phyloP scores from a whole-genome alignment of 1,140 invertebrate genomes.

The Leucophenga varia region DNA sequence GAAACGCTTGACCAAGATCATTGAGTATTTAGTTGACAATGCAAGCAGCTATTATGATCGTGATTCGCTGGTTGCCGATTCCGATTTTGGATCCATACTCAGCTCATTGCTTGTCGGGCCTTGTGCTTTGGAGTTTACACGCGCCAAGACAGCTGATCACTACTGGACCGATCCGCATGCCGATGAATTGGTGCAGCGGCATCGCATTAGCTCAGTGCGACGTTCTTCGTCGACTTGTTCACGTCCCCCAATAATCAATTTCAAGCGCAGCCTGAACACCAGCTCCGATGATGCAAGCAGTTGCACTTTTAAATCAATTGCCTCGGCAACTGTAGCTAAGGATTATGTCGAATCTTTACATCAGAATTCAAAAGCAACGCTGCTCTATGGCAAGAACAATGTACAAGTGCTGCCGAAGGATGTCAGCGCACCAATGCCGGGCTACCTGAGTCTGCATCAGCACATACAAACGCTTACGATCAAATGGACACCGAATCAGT shows the following conservation, averaged over 20 bases:
- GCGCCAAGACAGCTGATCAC: slow-evolving; percentile 84
- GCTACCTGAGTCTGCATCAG: slow-evolving; percentile 91
- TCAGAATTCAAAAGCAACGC: slow-evolving; percentile 84
- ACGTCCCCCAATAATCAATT: slow-evolving; percentile 73
- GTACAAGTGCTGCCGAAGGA: slow-evolving; percentile 85
- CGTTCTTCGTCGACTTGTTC: slow-evolving; percentile 72
- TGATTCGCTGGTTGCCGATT: slow-evolving; percentile 82
- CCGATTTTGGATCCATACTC: slow-evolving; percentile 88
- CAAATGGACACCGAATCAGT: slow-evolving; percentile 87
- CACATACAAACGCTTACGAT: slow-evolving; percentile 69
- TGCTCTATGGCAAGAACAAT: slow-evolving; percentile 98
- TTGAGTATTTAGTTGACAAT: slow-evolving; percentile 83
- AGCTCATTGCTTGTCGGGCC: slow-evolving; percentile 88
- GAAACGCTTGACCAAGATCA: slow-evolving; percentile 81
- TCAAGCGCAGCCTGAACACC: slow-evolving; percentile 66
- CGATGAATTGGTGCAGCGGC: slow-evolving; percentile 86
- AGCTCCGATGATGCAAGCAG: slow-evolving; percentile 64
- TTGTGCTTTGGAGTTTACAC: slow-evolving; percentile 87
- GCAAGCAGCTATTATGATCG: slow-evolving; percentile 81
- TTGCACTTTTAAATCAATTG: slow-evolving; percentile 55
- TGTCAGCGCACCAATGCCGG: slow-evolving; percentile 77
- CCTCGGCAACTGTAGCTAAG: slow-evolving; percentile 69
- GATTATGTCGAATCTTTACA: slow-evolving; percentile 95
- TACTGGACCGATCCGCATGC: slow-evolving; percentile 91
- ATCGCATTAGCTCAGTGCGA: slow-evolving; percentile 75